Percentiles rank a stretch among this genome's conserved stretches.
Evolutionary conservation across 2,797 vertebrate species (phyloP).

Genomic region (Zenarchopterus dispar): DNA sequence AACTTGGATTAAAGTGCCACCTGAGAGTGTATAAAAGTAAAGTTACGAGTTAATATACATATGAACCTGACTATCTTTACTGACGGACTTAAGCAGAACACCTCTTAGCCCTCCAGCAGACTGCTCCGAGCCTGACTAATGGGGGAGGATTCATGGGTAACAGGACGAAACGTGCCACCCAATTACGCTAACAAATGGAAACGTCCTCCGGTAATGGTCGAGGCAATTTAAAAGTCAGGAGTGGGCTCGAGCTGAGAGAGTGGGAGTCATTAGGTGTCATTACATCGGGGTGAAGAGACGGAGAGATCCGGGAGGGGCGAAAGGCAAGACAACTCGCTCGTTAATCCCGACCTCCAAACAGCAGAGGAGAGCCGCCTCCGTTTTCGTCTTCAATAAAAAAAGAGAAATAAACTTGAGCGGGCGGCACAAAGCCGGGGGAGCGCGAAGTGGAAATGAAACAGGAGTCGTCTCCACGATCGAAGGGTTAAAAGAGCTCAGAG

Average conservation of each 20-base stretch:
- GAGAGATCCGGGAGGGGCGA: constrained; percentile 43
- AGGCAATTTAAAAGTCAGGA: constrained; percentile 68
- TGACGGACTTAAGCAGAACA: constrained; percentile 30
- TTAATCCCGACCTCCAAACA: constrained; percentile 65
- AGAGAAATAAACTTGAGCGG: constrained; percentile 32
- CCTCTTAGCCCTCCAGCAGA: constrained; percentile 4
- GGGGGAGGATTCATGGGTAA: constrained; percentile 52
- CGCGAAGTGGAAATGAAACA: background rate
- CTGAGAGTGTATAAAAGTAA: too few species aligned
- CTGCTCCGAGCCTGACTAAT: constrained; percentile 42
- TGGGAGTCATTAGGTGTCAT: constrained; percentile 66
- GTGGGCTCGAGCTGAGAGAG: constrained; percentile 32
- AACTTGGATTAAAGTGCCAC: too few species aligned
- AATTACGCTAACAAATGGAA: constrained; percentile 77
- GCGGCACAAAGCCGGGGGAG: constrained; percentile 8
- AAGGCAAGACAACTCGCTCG: constrained; percentile 43
- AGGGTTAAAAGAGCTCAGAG: constrained; percentile 16
- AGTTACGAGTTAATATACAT: background rate
- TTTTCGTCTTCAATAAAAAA: constrained; percentile 54
- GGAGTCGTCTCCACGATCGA: background rate
- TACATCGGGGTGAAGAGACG: constrained; percentile 59
- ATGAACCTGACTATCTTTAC: constrained; percentile 6
- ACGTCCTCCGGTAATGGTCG: constrained; percentile 63
- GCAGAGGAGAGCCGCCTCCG: constrained; percentile 46
- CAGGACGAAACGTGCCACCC: constrained; percentile 52